These are phyloP conservation scores for Butorides virescens DNA, from an alignment of 2,113 vertebrate species.

Conservation along the genomic window DNA sequence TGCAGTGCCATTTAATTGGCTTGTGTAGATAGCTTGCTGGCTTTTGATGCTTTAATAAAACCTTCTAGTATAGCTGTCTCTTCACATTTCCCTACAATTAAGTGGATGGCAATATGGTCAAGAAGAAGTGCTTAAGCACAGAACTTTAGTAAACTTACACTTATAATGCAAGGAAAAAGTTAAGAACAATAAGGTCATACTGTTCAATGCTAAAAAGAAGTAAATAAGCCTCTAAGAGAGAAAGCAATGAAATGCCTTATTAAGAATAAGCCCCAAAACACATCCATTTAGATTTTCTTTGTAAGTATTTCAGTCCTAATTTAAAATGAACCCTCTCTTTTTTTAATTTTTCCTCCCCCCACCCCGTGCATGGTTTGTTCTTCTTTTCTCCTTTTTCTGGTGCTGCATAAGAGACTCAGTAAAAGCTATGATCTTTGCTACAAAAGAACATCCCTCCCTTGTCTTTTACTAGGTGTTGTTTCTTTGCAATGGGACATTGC, in stretches of 20 bases:
- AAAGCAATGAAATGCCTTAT: not conserved
- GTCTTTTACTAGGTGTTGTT: not conserved
- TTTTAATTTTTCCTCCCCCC: not conserved
- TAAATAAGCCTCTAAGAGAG: not conserved
- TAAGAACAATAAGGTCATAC: not conserved
- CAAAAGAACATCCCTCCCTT: not conserved
- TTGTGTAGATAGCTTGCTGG: not conserved
- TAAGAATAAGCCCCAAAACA: not conserved
- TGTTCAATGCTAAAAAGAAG: not conserved
- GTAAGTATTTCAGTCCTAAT: not conserved
- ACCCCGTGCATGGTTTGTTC: not conserved
- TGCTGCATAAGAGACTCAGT: not conserved
- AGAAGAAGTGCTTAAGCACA: not conserved
- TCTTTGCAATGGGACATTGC: not conserved
- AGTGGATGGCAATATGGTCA: not conserved
- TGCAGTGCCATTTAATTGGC: conserved; percentile 16
- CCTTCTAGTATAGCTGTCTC: conserved; percentile 12
- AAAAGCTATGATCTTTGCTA: not conserved
- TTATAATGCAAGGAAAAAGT: not conserved
- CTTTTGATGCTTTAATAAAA: conserved; percentile 45
- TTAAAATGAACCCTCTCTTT: not conserved
- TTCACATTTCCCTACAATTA: conserved; percentile 27
- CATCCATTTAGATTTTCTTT: not conserved
- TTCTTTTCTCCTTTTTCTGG: not conserved
- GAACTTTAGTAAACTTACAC: not conserved